A percentile compares a stretch with the other conserved stretches of the same genome.
Conservation (phyloP, 2,888 invertebrate species). For the Rambutsinella grinnellia region DNA sequence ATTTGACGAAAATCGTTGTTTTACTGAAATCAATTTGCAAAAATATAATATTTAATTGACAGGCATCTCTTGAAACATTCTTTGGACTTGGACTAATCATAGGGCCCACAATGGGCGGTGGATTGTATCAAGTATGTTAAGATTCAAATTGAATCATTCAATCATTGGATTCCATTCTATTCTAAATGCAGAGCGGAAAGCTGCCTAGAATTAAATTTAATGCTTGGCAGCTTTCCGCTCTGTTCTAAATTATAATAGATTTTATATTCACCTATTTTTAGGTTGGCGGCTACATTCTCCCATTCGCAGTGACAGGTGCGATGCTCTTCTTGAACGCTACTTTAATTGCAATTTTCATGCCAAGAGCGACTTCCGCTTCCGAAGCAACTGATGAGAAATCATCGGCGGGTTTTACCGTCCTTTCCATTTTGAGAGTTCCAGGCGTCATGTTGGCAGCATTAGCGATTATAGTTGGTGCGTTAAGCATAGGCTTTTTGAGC, state of each 20-base stretch:
- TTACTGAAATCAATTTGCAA: background rate
- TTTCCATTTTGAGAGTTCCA: conserved; percentile 75
- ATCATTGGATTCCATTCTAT: background rate
- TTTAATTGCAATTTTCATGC: conserved; percentile 46
- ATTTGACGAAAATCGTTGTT: background rate
- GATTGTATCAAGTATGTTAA: conserved; percentile 77
- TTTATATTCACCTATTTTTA: conserved; percentile 64
- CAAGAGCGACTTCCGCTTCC: conserved; percentile 7
- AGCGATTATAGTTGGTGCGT: conserved; percentile 68
- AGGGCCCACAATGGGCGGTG: conserved; percentile 79
- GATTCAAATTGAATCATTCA: too few species aligned
- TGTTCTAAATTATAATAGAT: background rate
- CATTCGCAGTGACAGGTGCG: conserved; percentile 71
- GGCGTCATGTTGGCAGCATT: conserved; percentile 67
- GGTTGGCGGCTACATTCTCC: conserved; percentile 72
- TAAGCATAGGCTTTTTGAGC: conserved; percentile 72
- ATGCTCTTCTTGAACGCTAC: conserved; percentile 39
- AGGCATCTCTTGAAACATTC: conserved; percentile 69
- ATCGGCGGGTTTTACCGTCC: conserved; percentile 35
- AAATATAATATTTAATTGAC: conserved; percentile 18
- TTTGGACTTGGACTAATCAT: conserved; percentile 72
- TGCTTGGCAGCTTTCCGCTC: background rate
- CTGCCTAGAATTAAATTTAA: background rate
- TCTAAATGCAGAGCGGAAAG: background rate
- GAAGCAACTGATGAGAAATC: conserved; percentile 35